A percentile compares a stretch with the other conserved stretches of the same genome.
Evolutionary conservation across 2,888 invertebrate species (phyloP).

Genomic region (Leucophenga montana): DNA sequence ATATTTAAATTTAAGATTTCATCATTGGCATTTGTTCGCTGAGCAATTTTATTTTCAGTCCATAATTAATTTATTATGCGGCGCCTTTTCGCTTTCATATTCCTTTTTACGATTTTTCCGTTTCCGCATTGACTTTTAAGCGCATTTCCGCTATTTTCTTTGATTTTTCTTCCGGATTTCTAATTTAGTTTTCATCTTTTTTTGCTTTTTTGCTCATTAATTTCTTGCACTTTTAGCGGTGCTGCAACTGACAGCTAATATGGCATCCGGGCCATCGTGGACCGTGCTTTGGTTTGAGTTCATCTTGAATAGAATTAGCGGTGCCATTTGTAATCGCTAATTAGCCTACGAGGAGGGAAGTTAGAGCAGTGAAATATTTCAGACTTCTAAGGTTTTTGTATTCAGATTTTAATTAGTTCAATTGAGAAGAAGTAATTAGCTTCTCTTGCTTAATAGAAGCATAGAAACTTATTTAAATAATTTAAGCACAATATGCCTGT

Average conservation of each 20-base stretch:
- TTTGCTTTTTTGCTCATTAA: background rate
- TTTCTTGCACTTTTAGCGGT: background rate
- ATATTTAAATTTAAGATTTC: no score
- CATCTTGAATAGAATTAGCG: constrained; percentile 11
- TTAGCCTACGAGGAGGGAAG: background rate
- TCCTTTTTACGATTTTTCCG: background rate
- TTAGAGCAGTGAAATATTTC: no score
- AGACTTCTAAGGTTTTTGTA: no score
- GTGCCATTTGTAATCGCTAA: constrained; percentile 13
- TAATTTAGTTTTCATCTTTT: background rate
- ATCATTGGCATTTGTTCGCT: no score
- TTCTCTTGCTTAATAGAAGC: background rate
- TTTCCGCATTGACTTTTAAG: constrained; percentile 1
- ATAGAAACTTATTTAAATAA: background rate
- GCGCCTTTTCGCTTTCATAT: no score
- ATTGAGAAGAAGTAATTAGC: no score
- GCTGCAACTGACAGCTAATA: background rate
- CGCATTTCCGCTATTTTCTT: background rate
- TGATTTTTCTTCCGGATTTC: background rate
- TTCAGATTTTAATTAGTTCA: no score
- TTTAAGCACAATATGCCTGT: no score
- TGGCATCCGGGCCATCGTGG: background rate
- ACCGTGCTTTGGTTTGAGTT: background rate
- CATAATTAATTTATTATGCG: no score
- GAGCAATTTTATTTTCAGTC: background rate